phyloP scores from a whole-genome alignment of 2,113 vertebrate genomes.

The Archilochus colubris region DNA sequence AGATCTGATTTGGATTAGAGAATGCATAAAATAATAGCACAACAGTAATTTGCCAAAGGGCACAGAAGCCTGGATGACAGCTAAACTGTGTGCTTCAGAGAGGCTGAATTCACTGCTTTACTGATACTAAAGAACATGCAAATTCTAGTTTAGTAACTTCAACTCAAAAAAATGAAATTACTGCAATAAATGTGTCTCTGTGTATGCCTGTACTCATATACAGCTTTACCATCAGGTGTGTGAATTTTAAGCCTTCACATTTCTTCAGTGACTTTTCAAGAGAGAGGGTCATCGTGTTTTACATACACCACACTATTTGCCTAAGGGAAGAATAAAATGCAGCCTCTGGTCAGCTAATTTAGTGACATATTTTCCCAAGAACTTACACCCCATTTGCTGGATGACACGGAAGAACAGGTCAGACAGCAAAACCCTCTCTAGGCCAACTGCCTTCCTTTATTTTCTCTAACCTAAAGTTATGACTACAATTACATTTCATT shows the following conservation, averaged over 20 bases:
- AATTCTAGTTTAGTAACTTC: background rate
- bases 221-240: background rate
- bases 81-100: background rate
- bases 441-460: background rate
- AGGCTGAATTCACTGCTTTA: background rate
- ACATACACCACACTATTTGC: slow-evolving; percentile 19
- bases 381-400: background rate
- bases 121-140: background rate
- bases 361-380: background rate
- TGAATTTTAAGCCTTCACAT: background rate
- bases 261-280: slow-evolving; percentile 6
- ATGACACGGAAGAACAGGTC: background rate
- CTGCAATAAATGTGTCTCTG: background rate
- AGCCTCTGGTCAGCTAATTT: background rate
- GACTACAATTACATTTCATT: background rate
- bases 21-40: background rate
- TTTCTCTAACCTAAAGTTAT: background rate
- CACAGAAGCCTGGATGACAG: background rate
- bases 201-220: background rate
- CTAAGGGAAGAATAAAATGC: background rate
- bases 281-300: background rate
- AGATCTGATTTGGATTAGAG: background rate
- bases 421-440: background rate
- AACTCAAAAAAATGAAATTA: background rate
- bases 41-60: background rate